These are phyloP conservation scores for Porites lutea DNA, from an alignment of 64 coral and sea anemone species.

Conservation along the genomic window DNA sequence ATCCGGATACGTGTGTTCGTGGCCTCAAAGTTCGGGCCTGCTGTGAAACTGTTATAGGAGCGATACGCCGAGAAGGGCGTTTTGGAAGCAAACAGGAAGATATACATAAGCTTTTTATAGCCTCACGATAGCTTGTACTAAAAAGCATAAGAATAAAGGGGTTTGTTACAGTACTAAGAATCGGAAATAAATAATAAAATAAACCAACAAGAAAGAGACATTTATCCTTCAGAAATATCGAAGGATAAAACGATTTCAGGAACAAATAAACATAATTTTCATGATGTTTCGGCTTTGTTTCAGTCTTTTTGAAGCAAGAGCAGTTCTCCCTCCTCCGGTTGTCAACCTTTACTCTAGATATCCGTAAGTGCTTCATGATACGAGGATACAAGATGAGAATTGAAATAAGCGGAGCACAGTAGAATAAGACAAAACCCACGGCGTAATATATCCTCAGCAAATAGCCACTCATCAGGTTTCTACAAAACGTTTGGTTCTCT, in stretches of 20 bases:
- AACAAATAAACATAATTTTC: constrained; percentile 4
- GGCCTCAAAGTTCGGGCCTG: too few relatives aligned
- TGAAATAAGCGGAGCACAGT: too few relatives aligned
- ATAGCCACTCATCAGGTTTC: not conserved
- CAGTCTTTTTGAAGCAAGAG: not conserved
- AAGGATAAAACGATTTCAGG: not conserved
- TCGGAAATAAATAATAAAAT: not conserved
- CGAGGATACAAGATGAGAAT: too few relatives aligned
- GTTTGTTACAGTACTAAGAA: not conserved
- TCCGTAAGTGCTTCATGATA: too few relatives aligned
- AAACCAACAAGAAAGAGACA: not conserved
- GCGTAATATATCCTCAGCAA: too few relatives aligned
- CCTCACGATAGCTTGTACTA: not conserved
- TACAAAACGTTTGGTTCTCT: not conserved
- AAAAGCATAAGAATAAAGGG: not conserved
- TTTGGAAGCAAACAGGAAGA: not conserved
- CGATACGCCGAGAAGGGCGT: not conserved
- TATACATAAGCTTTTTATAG: not conserved
- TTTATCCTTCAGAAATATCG: not conserved
- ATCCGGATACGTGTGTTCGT: not conserved
- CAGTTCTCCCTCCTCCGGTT: too few relatives aligned
- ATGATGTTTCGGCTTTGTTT: not conserved
- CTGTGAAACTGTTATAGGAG: too few relatives aligned
- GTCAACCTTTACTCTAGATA: too few relatives aligned
- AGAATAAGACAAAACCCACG: too few relatives aligned